Conservation (phyloP, 2,888 invertebrate genomes). For the Dexiosoma caninum region DNA sequence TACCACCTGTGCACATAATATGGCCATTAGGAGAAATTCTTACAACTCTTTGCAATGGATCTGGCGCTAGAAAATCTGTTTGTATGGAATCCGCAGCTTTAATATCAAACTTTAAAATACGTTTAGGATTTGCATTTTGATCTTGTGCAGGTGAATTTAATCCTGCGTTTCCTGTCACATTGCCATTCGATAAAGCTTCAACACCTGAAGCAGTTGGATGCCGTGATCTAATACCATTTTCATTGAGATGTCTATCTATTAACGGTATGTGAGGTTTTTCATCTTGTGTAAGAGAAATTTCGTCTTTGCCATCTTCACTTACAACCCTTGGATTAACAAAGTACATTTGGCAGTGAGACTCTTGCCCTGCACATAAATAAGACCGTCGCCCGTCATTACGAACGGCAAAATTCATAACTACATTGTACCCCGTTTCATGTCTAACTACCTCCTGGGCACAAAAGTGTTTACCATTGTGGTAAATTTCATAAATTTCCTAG, state of each 20-base stretch:
- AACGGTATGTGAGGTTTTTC: conserved; percentile 66
- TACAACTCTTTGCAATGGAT: conserved; percentile 92
- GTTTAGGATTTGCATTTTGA: conserved; percentile 77
- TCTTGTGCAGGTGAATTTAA: conserved; percentile 62
- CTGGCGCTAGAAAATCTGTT: conserved; percentile 88
- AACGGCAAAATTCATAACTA: conserved; percentile 94
- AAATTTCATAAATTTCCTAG: conserved; percentile 96
- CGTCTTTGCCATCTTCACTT: conserved; percentile 77
- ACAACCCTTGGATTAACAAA: conserved; percentile 82
- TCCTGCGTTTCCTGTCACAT: conserved; percentile 57
- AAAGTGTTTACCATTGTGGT: conserved; percentile 89
- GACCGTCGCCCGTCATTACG: conserved; percentile 85
- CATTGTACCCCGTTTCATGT: conserved; percentile 92
- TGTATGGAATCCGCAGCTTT: conserved; percentile 89
- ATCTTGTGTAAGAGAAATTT: conserved; percentile 61
- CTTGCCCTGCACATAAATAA: conserved; percentile 92
- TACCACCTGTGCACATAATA: conserved; percentile 93
- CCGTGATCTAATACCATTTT: conserved; percentile 74
- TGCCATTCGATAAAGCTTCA: conserved; percentile 74
- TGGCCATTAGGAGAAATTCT: conserved; percentile 86
- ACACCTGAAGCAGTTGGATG: conserved; percentile 69
- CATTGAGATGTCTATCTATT: conserved; percentile 69
- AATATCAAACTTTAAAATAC: conserved; percentile 84
- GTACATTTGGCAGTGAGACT: conserved; percentile 93
- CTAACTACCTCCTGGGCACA: conserved; percentile 92